These are phyloP conservation scores for Mastacembelus armatus DNA, from an alignment of 2,797 vertebrate species.

Conservation along the genomic window DNA sequence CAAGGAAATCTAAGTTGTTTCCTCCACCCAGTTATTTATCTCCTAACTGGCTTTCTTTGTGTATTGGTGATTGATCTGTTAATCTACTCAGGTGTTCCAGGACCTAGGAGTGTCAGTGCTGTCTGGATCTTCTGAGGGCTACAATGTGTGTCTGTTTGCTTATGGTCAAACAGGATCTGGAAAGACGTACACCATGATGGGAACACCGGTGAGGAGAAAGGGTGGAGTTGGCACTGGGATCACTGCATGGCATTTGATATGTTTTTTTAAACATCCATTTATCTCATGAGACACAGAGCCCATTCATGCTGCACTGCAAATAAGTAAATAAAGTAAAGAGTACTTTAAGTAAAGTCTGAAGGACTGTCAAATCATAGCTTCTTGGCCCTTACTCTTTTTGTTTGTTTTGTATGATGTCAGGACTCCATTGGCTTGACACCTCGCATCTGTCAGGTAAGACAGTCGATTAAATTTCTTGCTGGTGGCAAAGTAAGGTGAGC, in stretches of 20 bases:
- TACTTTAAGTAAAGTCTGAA: background rate
- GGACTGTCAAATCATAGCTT: background rate
- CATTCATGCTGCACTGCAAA: background rate
- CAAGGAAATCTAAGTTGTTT: background rate
- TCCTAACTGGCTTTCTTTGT: constrained; percentile 11
- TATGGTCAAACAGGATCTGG: constrained; percentile 99
- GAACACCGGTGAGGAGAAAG: constrained; percentile 89
- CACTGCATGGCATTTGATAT: background rate
- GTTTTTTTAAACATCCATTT: background rate
- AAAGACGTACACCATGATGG: constrained; percentile 99
- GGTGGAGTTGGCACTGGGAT: background rate
- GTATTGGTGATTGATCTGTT: constrained; percentile 39
- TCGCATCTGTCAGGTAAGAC: constrained; percentile 94
- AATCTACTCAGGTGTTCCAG: constrained; percentile 90
- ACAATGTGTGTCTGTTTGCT: constrained; percentile 97
- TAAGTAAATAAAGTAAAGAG: background rate
- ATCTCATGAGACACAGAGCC: background rate
- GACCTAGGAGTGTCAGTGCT: constrained; percentile 95
- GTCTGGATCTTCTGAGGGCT: constrained; percentile 91
- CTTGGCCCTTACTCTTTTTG: background rate
- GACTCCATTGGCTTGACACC: constrained; percentile 93
- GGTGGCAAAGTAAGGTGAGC: background rate
- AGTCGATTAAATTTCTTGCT: background rate
- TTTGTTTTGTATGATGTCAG: constrained; percentile 73
- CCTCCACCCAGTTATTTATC: constrained; percentile 6